Conservation (phyloP, 2,888 invertebrate species). For the Lithophane leautieri region DNA sequence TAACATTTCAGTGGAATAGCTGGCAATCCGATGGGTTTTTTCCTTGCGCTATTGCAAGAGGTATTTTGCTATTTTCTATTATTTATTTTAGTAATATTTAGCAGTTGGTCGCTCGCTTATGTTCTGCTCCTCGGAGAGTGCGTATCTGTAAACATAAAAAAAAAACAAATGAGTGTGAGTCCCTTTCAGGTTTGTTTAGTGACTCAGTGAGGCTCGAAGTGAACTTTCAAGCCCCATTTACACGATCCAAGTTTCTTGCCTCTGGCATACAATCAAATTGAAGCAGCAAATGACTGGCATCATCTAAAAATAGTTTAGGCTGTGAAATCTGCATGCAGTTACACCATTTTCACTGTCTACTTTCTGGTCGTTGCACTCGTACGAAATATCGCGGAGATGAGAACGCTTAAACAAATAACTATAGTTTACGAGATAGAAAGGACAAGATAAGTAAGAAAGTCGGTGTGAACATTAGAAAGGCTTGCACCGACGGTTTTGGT, state of each 20-base stretch:
- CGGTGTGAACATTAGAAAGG: slow-evolving; percentile 14
- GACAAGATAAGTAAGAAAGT: slow-evolving; percentile 24
- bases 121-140: too few species aligned
- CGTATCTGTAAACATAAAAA: background rate
- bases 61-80: too few species aligned
- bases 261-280: background rate
- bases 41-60: too few species aligned
- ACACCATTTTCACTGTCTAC: background rate
- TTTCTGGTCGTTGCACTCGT: background rate
- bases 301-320: background rate
- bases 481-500: slow-evolving; percentile 3
- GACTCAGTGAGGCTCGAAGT: background rate
- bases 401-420: slow-evolving; percentile 7
- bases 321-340: background rate
- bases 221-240: background rate
- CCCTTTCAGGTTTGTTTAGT: background rate
- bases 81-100: too few species aligned
- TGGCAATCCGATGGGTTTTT: too few species aligned
- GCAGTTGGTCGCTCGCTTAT: too few species aligned
- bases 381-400: slow-evolving; percentile 15
- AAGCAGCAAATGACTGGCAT: background rate
- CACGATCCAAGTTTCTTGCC: background rate
- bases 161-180: background rate
- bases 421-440: slow-evolving; percentile 30
- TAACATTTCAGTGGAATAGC: too few species aligned